Conservation (phyloP, 2,113 vertebrate species). For the Ceyx cyanopectus region DNA sequence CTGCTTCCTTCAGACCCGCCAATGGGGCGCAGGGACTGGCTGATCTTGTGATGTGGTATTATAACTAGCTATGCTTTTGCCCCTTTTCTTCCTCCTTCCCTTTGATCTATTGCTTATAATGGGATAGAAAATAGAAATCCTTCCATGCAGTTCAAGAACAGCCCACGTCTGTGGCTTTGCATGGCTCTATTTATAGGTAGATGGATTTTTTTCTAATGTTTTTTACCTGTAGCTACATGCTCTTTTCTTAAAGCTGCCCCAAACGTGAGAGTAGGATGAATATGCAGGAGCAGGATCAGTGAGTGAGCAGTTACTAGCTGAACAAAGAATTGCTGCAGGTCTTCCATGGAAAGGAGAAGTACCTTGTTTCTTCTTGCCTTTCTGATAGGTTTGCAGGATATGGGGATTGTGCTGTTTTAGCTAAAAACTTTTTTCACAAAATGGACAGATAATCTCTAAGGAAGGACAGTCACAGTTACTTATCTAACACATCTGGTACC, state of each 20-base stretch:
- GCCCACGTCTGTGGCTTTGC: background rate
- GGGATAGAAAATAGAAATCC: background rate
- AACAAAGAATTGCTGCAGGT: background rate
- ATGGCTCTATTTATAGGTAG: background rate
- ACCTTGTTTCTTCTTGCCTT: background rate
- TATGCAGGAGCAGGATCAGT: background rate
- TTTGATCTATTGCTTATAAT: background rate
- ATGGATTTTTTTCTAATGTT: background rate
- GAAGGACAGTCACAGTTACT: background rate
- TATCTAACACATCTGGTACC: background rate
- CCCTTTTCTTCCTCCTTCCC: background rate
- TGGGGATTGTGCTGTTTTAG: background rate
- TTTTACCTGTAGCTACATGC: background rate
- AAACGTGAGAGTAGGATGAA: background rate
- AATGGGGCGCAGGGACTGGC: background rate
- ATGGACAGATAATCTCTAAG: background rate
- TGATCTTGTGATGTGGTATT: background rate
- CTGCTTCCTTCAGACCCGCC: background rate
- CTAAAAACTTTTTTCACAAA: background rate
- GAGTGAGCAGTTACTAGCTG: background rate
- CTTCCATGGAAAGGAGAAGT: background rate
- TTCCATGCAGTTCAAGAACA: background rate
- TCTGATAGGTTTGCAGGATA: background rate
- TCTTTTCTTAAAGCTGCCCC: background rate
- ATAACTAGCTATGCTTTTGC: background rate